Conservation (phyloP, 92 coral and sea anemone species). For the Palythoa grandiflora region DNA sequence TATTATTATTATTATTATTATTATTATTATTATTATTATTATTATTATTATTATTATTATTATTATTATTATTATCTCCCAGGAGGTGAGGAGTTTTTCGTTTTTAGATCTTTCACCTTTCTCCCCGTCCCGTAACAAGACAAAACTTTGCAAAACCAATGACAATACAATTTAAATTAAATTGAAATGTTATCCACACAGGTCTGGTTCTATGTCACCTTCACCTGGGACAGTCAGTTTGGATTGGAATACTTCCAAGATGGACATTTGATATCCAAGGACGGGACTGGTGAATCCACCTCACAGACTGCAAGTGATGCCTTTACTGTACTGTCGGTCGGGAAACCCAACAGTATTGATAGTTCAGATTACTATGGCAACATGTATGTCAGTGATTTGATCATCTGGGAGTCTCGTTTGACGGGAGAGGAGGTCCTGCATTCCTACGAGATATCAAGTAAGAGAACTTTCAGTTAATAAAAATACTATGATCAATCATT, state of each 20-base stretch:
- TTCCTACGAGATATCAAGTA: slow-evolving; percentile 80
- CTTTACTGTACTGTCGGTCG: slow-evolving; percentile 72
- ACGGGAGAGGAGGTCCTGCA: slow-evolving; percentile 74
- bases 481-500: not conserved
- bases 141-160: too few relatives aligned
- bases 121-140: too few relatives aligned
- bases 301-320: slow-evolving; percentile 73
- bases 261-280: slow-evolving; percentile 66
- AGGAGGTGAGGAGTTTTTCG: too few relatives aligned
- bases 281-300: slow-evolving; percentile 35
- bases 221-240: slow-evolving; percentile 71
- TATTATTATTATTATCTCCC: too few relatives aligned
- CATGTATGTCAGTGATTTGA: slow-evolving; percentile 76
- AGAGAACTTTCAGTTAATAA: not conserved
- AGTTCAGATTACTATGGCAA: slow-evolving; percentile 77
- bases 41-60: too few relatives aligned
- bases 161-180: too few relatives aligned
- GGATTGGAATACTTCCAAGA: slow-evolving; percentile 83
- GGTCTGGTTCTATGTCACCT: slow-evolving; percentile 80
- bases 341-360: slow-evolving; percentile 79
- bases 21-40: too few relatives aligned
- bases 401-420: slow-evolving; percentile 77
- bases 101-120: too few relatives aligned
- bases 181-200: not conserved
- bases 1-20: too few relatives aligned